Base-by-base conservation (phyloP, 2,888 invertebrate genomes). In the Ophraella communa region DNA sequence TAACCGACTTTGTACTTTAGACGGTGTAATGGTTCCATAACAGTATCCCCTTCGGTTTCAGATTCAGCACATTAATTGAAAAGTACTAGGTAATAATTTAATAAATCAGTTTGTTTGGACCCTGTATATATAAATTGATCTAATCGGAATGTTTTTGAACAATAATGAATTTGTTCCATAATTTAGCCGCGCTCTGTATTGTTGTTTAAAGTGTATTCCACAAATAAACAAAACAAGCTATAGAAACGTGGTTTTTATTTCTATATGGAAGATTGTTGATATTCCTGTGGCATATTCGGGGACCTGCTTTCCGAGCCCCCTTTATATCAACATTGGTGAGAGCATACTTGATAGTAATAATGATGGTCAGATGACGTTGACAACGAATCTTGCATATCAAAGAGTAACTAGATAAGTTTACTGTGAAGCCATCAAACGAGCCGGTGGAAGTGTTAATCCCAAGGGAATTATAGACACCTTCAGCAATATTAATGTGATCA, bases 361-460 rank as follows among this genome's bases (percentile, higher is more conserved):
- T 65, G 65, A 63, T 69, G 65, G 66, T 69, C 68, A 68, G 61
- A 61, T 63, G 63, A 63, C 52, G 63, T 39, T 35, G 61, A 60
- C 57, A 55, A 65, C 67, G 52, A 42, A 21, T 53, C 69, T 65
- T 65, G 69, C 69, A 69, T 69, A 69, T 67, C 67, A 69, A 69
- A 67, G 67, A 67, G 64, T 62, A 62, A 60, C 64, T 57, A 64
- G 61, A 65, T 67, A 64, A 67, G 64, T 67, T 66, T 52, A 53
- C 59, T 51, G 55, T 56, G 39, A 57, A 63, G 61, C 67, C 65
- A 58, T 53, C 65, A 67, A 67, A 67, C 65, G 65, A 65, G 58
- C 58, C 33, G 18, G 54, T 55, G 61, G 64, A 63, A 65, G 63
- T 62, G 65, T 65, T 62, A 67, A 60, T 58, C 65, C 58, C 62